Base-by-base conservation (phyloP, 2,888 invertebrate genomes). In the Blera fallax region DNA sequence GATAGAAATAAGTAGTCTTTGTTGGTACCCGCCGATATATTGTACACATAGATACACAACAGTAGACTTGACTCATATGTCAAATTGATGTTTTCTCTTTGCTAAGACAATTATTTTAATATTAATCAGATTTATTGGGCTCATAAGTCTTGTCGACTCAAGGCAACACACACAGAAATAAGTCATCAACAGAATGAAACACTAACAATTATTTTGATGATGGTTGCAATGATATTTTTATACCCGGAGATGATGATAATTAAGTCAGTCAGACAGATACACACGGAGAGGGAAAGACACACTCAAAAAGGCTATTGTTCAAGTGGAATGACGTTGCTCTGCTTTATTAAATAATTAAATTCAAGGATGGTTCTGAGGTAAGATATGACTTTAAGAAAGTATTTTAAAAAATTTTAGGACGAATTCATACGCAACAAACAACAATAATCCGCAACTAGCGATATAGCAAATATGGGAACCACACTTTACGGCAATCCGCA, bases 111-210 rank as follows among this genome's bases (percentile, higher is more conserved):
- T 81, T 81, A 67, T 67, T 80, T 80, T 48, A 74, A 62, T 62
- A 81, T 74, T 74, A 81, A 81, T 81, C 81, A 81, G 69, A 74
- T 74, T 74, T 81, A 81, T 81, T 60, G 32, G 40, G 10, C 60
- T 54, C 60, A 69, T 80, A 54, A 62, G 65, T 73, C 65, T 73
- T 80, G 60, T 40, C 52, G 58, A 52, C 56, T 56, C 48, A 43
- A 40, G 65, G 65, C 58, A 37, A 50, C 11, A 32, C 45, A 40
- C n/a, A 58, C 18, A 7, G 43, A 24, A 45, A 67, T 10, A 6
- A 60, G 27, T 16, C 45, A 65, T 50, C 21, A n/a, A 1, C 58
- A 7, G 56, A 65, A 58, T 32, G 4, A 7, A 40, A 11, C 14
- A 37, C 29, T 54, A 56, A 43, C 58, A 77, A 69, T 67, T 74